Evolutionary conservation across 2,113 vertebrate genomes (phyloP).

Genomic region (Phalacrocorax pelagicus): DNA sequence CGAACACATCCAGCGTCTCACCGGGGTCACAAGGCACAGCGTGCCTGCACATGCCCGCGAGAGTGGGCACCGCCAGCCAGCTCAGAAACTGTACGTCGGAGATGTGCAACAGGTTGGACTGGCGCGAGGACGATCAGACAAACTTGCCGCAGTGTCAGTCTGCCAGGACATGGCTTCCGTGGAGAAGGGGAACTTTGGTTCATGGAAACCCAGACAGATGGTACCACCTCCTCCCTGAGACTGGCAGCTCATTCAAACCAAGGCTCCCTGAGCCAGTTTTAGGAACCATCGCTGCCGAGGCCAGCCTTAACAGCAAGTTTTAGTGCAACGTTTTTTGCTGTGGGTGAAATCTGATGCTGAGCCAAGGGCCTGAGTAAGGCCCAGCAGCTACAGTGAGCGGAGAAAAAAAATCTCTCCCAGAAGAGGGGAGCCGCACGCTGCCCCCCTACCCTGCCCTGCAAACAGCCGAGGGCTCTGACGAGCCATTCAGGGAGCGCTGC

Average conservation of each 20-base stretch:
- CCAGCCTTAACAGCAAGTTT: not conserved
- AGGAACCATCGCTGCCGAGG: not conserved
- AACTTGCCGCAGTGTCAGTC: not conserved
- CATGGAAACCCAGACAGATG: not conserved
- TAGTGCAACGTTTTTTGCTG: not conserved
- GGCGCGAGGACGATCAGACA: not conserved
- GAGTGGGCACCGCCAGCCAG: not conserved
- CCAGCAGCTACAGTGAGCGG: not conserved
- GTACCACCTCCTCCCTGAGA: not conserved
- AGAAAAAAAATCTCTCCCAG: not conserved
- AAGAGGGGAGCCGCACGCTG: not conserved
- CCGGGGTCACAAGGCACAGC: not conserved
- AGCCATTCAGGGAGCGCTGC: not conserved
- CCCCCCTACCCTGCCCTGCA: not conserved
- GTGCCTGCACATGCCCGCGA: fast-evolving
- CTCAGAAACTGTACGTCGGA: not conserved
- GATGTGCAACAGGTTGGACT: not conserved
- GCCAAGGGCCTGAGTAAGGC: not conserved
- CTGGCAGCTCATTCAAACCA: not conserved
- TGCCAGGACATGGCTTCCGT: not conserved
- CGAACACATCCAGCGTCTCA: not conserved
- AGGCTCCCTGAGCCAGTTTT: not conserved
- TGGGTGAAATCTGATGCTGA: not conserved
- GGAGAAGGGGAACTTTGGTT: not conserved
- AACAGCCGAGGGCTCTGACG: not conserved